Conservation (phyloP, 2,888 invertebrate species). For the Nasonovia ribisnigri region DNA sequence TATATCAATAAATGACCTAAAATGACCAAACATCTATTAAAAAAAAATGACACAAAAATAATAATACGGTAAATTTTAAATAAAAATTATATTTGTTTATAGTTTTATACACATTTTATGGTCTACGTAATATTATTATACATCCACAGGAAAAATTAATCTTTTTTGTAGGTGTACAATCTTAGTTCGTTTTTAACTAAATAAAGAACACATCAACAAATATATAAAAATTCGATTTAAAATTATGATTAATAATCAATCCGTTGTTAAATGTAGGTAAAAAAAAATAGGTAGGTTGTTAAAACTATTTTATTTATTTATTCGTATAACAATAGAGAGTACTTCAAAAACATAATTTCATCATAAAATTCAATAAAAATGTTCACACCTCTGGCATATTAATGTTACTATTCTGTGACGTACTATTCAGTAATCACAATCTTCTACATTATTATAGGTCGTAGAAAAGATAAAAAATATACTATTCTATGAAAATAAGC, state of each 20-base stretch:
- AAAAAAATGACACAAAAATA: not conserved
- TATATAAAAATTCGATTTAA: not conserved
- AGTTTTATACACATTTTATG: not conserved
- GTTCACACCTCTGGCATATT: not conserved
- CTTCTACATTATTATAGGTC: not conserved
- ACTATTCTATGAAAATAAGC: not conserved
- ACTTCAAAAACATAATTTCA: not conserved
- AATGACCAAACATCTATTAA: not conserved
- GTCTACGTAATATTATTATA: not conserved
- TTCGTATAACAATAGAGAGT: not conserved
- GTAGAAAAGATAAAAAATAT: not conserved
- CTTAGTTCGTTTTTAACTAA: not conserved
- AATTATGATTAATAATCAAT: not conserved
- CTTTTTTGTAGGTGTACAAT: not conserved
- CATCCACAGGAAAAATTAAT: not conserved
- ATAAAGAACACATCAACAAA: not conserved
- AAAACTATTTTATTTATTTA: not conserved
- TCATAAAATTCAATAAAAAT: not conserved
- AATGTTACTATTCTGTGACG: not conserved
- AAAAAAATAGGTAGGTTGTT: not conserved
- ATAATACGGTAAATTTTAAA: not conserved
- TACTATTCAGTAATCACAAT: not conserved
- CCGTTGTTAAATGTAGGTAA: not conserved
- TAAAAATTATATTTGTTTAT: not conserved
- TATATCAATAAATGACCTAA: not conserved